phyloP scores from a whole-genome alignment of 2,113 vertebrate genomes.

The Indicator maculatus region DNA sequence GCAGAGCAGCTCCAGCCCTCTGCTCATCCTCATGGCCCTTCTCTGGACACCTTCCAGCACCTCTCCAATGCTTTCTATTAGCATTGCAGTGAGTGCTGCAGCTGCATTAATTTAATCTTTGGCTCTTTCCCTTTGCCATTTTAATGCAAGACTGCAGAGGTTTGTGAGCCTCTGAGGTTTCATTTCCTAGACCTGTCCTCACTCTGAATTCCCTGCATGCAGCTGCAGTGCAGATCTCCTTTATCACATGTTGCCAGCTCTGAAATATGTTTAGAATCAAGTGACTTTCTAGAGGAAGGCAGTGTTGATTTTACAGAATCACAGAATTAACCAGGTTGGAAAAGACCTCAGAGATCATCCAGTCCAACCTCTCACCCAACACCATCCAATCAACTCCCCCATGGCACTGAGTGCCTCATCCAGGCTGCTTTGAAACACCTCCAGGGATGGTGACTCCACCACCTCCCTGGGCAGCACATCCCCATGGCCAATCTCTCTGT shows the following conservation, averaged over 20 bases:
- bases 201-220: background rate
- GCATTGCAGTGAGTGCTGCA: background rate
- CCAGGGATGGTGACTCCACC: no score
- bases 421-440: no score
- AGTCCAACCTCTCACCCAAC: no score
- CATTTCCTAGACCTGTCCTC: background rate
- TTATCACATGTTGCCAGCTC: background rate
- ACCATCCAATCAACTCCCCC: no score
- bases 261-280: background rate
- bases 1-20: no score
- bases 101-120: background rate
- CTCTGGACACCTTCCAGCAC: no score
- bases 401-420: no score
- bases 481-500: no score
- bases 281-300: background rate
- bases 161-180: background rate
- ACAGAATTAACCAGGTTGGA: no score
- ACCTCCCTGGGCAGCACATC: no score
- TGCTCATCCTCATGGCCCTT: no score
- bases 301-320: background rate
- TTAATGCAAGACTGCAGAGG: background rate
- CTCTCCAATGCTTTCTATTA: constrained; percentile 6
- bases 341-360: no score
- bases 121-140: background rate
- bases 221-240: background rate